A percentile compares a stretch with the other conserved stretches of the same genome.
These are phyloP conservation scores for Podotricha telesiphe DNA, from an alignment of 2,888 invertebrate genomes.

Conservation along the genomic window DNA sequence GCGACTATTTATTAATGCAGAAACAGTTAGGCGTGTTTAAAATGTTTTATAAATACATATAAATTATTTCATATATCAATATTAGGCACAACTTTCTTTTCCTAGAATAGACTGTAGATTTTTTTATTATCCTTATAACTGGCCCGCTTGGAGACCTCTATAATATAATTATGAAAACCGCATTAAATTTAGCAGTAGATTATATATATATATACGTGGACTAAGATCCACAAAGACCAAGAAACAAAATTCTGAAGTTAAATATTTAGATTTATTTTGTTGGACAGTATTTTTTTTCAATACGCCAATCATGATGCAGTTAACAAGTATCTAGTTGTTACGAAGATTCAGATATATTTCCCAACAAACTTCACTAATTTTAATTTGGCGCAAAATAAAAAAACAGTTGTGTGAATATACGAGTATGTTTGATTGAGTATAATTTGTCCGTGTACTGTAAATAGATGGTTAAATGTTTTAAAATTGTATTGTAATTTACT, in stretches of 20 bases:
- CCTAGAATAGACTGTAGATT: not conserved
- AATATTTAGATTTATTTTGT: no score
- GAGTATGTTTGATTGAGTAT: no score
- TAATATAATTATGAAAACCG: not conserved
- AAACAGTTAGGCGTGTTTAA: slow-evolving; percentile 9
- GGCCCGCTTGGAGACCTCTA: not conserved
- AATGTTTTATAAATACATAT: slow-evolving; percentile 9
- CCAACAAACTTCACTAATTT: no score
- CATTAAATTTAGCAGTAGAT: not conserved
- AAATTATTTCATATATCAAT: slow-evolving; percentile 17
- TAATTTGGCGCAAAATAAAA: no score
- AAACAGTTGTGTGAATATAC: no score
- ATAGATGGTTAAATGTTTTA: no score
- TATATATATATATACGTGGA: not conserved
- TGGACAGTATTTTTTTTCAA: no score
- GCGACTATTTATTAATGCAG: slow-evolving; percentile 9
- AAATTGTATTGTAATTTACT: no score
- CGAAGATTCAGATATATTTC: no score
- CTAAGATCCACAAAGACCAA: not conserved
- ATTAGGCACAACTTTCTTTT: slow-evolving; percentile 15
- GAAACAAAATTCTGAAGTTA: not conserved
- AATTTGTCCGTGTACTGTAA: no score
- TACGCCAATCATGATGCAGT: no score
- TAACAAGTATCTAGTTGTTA: no score
- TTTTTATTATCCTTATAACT: not conserved